Evolutionary conservation across 2,113 vertebrate species (phyloP), one percentile per base, ranked within the genome.

Genomic region (Balaeniceps rex): DNA sequence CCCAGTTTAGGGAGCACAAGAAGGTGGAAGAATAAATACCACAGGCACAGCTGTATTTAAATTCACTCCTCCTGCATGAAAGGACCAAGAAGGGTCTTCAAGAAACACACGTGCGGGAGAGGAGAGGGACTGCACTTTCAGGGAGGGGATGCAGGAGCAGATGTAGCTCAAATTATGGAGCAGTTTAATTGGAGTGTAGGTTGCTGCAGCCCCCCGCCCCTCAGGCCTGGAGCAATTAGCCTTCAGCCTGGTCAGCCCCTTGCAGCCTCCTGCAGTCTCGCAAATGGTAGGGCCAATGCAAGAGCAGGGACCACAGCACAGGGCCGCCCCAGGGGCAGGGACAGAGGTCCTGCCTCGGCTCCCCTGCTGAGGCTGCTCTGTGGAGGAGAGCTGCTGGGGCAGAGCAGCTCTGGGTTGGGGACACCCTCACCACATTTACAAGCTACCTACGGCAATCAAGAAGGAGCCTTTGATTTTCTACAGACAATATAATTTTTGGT

Each of bases 201-300:
- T 70, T 70, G 40, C 65, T 34, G 61, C 34, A 65, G 29, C 7
- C 1, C 5, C 24, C 9, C 7, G 31, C 0, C 3, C 15, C 44
- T 51, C 54, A 65, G 54, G 23, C 19, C 29, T 47, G 64, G 31
- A 74, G 23, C 0, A 0, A 44, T 58, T 18, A 17, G n/a, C 3
- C 0, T 6, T 47, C 24, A 40, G 19, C 11, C 23, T 34, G 69
- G 16, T 22, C 19, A 84, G 38, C 4, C 25, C 33, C 33, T 55
- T 40, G 49, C 36, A 84, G 23, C 8, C 38, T 60, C 19, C 60
- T 28, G 29, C 2, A 1, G 28, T 74, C 8, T 61, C 9, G 1
- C 38, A 70, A 38, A 19, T 0, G 24, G 26, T 5, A 14, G 18
- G n/a, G 16, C 13, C 38, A 65, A 15, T 1, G 28, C 0, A 7